Base-by-base conservation (phyloP, 30 jellyfish, hydroid and myxozoan species). In the Sanderia malayensis region DNA sequence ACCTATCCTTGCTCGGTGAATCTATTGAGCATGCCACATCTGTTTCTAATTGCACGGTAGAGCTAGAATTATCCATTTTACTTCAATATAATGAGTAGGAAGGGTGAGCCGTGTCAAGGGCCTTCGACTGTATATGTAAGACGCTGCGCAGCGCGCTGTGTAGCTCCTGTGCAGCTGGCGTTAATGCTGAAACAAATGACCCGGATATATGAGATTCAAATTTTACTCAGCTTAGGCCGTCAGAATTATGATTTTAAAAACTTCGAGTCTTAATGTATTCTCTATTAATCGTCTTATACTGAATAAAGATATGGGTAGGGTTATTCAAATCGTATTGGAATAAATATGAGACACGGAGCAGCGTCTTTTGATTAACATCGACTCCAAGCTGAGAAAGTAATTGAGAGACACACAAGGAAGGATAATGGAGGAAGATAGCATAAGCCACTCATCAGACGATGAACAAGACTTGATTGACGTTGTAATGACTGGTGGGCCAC, bases 401-500 rank as follows among this genome's bases (percentile, higher is more conserved):
- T 46, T 10, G 64, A 45, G 27, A 33, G 70, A 44, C 4, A n/a
- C n/a, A 20, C 30, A 57, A 41, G 27, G 76, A 76, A 76, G 70
- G 18, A n/a, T n/a, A n/a, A 76, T 61, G 80, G 79, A 61, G 80
- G 57, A 22, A 25, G 31, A 44, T 23, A 28, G 65, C 18, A 25
- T 18, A 46, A 75, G 61, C 26, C 18, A 19, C 18, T 24, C 7
- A 11, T 2, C 41, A 33, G 80, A 45, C 27, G 41, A 62, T 0
- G 15, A 62, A n/a, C 82, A 70, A n/a, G 77, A 21, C 7, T 63
- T 74, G 59, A 32, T 63, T 33, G 82, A 86, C 20, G 76, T 86
- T 52, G 25, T 49, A 28, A 47, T 88, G 78, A 31, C 89, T 34
- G 94, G 87, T 34, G 97, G 97, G 45, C 97, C 97, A 26, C 97